Evolutionary conservation across 2,888 invertebrate species (phyloP).

Genomic region (Alcis repandata): DNA sequence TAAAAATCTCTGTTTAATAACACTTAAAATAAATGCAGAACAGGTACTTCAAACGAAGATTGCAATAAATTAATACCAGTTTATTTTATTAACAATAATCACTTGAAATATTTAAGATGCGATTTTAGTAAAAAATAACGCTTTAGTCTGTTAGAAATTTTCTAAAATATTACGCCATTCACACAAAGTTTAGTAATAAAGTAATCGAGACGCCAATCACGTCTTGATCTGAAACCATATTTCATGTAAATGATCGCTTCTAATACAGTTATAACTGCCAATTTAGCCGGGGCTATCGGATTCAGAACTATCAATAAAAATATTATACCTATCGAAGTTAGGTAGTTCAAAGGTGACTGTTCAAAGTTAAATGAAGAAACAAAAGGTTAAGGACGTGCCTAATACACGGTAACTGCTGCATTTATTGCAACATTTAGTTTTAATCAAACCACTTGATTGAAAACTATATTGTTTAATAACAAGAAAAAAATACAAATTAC

Average conservation of each 20-base stretch:
- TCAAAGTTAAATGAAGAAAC: not conserved
- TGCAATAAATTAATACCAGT: no score
- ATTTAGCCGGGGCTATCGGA: conserved; percentile 1
- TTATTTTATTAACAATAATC: not conserved
- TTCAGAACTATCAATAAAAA: conserved; percentile 1
- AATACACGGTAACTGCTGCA: not conserved
- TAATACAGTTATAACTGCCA: conserved; percentile 6
- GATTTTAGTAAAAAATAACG: not conserved
- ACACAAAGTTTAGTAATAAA: conserved; percentile 2
- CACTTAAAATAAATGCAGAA: no score
- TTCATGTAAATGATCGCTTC: conserved; percentile 8
- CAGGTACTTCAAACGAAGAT: no score
- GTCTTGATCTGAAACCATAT: conserved; percentile 15
- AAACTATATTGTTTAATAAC: no score
- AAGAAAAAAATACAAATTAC: no score
- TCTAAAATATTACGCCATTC: conserved; percentile 2
- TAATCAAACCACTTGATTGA: no score
- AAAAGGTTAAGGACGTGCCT: not conserved
- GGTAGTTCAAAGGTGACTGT: not conserved
- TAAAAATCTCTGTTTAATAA: no score
- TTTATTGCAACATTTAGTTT: no score
- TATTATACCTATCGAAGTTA: not conserved
- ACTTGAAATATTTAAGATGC: no score
- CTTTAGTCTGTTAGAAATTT: not conserved
- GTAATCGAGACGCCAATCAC: conserved; percentile 12